Conservation (phyloP, 2,888 invertebrate genomes). For the Torymus texanus region DNA sequence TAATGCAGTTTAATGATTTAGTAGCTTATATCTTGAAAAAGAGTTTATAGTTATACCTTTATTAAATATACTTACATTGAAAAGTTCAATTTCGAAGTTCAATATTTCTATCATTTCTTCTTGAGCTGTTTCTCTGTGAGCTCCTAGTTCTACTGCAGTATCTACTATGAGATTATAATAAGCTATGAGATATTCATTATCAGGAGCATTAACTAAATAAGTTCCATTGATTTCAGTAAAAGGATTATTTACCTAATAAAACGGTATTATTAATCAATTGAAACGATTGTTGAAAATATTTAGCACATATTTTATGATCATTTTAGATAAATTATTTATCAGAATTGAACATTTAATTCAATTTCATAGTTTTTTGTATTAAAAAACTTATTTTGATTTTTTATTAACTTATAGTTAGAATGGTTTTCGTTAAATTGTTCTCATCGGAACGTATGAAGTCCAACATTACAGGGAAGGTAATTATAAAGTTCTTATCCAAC, state of each 20-base stretch:
- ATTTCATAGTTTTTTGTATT: background rate
- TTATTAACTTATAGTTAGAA: slow-evolving; percentile 85
- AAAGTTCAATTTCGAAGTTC: slow-evolving; percentile 91
- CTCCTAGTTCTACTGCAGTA: slow-evolving; percentile 87
- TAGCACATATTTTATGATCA: background rate
- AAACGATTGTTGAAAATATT: too few relatives aligned
- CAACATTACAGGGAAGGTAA: slow-evolving; percentile 81
- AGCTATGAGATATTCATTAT: slow-evolving; percentile 89
- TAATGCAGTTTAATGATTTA: too few relatives aligned
- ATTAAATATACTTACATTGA: slow-evolving; percentile 85
- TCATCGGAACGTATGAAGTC: slow-evolving; percentile 88
- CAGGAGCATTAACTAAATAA: slow-evolving; percentile 59
- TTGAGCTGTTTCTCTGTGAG: slow-evolving; percentile 81
- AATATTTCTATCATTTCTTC: slow-evolving; percentile 86
- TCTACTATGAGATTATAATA: slow-evolving; percentile 92
- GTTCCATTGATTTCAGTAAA: background rate
- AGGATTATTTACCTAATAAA: background rate
- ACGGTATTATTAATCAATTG: background rate
- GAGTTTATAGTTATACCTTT: too few relatives aligned
- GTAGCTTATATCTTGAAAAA: too few relatives aligned
- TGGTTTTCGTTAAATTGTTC: slow-evolving; percentile 87
- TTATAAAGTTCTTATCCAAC: slow-evolving; percentile 85
- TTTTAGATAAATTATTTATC: background rate
- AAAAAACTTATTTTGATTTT: too few relatives aligned
- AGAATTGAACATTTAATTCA: background rate